These are phyloP conservation scores for Cuculus canorus DNA, from an alignment of 2,797 vertebrate genomes.

Conservation along the genomic window DNA sequence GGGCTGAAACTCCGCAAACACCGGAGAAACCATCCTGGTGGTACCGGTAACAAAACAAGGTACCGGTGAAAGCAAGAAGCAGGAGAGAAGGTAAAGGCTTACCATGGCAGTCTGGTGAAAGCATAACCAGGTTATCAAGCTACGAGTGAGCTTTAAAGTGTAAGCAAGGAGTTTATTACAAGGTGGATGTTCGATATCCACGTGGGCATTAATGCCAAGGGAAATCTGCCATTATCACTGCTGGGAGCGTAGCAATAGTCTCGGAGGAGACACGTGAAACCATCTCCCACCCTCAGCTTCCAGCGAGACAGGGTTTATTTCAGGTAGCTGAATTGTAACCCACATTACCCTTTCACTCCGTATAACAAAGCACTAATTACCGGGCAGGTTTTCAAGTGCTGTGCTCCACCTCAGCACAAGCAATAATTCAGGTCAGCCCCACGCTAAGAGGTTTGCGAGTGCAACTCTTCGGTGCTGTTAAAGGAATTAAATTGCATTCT, in stretches of 20 bases:
- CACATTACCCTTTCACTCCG: not conserved
- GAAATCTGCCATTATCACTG: not conserved
- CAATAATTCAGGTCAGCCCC: not conserved
- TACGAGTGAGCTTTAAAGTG: not conserved
- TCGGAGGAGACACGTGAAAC: fast-evolving
- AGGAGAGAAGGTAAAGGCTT: not conserved
- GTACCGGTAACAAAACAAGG: not conserved
- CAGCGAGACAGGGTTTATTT: not conserved
- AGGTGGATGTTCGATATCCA: not conserved
- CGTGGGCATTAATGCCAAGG: not conserved
- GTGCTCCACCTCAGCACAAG: not conserved
- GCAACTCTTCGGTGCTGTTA: not conserved
- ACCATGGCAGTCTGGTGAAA: fast-evolving
- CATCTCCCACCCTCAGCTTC: not conserved
- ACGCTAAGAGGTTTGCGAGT: not conserved
- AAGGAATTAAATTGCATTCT: constrained; percentile 3
- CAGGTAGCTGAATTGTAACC: not conserved
- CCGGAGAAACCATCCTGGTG: not conserved
- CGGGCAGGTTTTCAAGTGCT: not conserved
- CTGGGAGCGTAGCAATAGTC: fast-evolving
- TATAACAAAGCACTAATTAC: not conserved
- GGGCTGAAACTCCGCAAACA: not conserved
- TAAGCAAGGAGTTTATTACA: not conserved
- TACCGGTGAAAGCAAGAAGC: not conserved
- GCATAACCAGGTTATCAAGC: too few relatives aligned